Evolutionary conservation across 2,797 vertebrate species (phyloP).

Genomic region (Dermochelys coriacea): DNA sequence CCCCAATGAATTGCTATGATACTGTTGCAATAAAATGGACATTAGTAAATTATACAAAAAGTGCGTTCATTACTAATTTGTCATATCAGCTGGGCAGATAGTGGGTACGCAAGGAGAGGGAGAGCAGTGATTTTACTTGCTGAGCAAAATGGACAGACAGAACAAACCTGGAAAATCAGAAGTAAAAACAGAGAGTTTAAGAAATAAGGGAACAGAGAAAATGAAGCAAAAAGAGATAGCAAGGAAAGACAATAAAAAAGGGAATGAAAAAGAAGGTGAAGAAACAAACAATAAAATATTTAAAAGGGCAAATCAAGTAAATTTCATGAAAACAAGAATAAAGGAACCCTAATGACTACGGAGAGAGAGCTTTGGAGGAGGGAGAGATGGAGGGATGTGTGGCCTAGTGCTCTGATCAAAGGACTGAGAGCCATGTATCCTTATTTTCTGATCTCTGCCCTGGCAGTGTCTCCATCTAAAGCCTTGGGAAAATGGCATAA

Average conservation of each 20-base stretch:
- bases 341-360: background rate
- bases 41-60: background rate
- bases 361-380: background rate
- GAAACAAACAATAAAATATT: background rate
- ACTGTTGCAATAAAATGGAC: background rate
- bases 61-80: background rate
- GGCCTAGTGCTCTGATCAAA: background rate
- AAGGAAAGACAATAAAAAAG: background rate
- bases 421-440: background rate
- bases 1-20: background rate
- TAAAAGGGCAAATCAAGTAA: background rate
- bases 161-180: background rate
- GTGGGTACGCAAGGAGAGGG: background rate
- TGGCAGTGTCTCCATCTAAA: background rate
- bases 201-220: background rate
- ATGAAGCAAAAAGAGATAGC: background rate
- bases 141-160: background rate
- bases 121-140: background rate
- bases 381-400: background rate
- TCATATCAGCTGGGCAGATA: background rate
- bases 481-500: background rate
- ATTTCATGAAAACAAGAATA: background rate
- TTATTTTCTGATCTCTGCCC: background rate
- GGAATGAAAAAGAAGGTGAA: background rate
- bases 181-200: background rate